Evolutionary conservation across 2,113 vertebrate species (phyloP).

Genomic region (Eulemur rufifrons): DNA sequence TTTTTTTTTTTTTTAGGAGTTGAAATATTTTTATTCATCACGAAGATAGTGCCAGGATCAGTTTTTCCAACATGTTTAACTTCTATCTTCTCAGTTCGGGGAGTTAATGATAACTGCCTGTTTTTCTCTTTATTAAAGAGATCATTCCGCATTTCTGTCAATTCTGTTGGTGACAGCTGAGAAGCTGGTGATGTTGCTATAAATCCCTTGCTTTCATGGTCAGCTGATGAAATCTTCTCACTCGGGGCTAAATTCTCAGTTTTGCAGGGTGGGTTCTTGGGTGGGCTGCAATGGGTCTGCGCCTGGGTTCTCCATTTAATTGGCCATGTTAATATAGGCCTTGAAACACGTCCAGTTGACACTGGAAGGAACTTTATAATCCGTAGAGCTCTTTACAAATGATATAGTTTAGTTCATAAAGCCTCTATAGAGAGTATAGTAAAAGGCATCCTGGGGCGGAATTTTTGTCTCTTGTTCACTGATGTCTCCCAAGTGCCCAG

Average conservation of each 20-base stretch:
- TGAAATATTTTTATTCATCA: constrained; percentile 96
- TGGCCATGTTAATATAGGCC: neutral
- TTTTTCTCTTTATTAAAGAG: constrained; percentile 92
- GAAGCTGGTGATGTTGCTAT: constrained; percentile 76
- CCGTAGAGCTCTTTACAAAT: neutral
- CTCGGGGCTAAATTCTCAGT: neutral
- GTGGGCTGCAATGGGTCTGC: neutral
- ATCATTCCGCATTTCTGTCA: constrained; percentile 83
- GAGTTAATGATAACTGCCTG: constrained; percentile 90
- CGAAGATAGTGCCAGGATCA: constrained; percentile 86
- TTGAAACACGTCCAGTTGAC: neutral
- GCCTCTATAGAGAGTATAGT: neutral
- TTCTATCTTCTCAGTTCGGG: constrained; percentile 96
- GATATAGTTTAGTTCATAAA: neutral
- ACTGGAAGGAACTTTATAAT: neutral
- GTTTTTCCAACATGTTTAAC: constrained; percentile 89
- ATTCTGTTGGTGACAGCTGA: constrained; percentile 71
- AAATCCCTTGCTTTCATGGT: constrained; percentile 58
- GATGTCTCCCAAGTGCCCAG: neutral
- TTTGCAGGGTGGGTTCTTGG: neutral
- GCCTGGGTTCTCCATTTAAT: neutral
- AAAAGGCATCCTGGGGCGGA: neutral
- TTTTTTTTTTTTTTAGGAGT: constrained; percentile 80
- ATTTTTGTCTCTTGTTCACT: neutral
- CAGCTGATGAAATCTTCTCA: neutral